Evolutionary conservation across 1,140 invertebrate species (phyloP).

Genomic region (Neotoxoptera formosana): DNA sequence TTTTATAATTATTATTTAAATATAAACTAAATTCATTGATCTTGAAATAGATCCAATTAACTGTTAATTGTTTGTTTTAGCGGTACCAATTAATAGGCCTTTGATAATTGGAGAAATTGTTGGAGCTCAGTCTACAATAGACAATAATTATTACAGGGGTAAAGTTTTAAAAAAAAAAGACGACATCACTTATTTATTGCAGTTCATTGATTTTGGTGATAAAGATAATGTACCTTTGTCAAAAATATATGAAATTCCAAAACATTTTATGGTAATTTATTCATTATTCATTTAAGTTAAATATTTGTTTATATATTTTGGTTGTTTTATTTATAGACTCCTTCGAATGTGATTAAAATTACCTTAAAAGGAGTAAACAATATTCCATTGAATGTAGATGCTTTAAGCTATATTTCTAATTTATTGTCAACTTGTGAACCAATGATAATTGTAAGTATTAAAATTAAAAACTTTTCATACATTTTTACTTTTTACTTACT

Average conservation of each 20-base stretch:
- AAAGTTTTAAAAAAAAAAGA: conserved; percentile 45
- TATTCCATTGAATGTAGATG: not conserved
- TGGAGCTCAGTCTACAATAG: conserved; percentile 10
- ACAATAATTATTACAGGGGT: conserved; percentile 25
- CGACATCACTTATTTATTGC: conserved; percentile 22
- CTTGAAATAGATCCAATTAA: not conserved
- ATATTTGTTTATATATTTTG: not conserved
- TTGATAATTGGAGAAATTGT: conserved; percentile 35
- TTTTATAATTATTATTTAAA: not conserved
- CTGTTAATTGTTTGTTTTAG: conserved; percentile 1
- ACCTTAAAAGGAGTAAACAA: not conserved
- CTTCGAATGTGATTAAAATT: conserved; percentile 32
- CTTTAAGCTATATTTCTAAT: conserved; percentile 18
- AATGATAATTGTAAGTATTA: conserved; percentile 33
- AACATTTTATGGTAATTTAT: conserved; percentile 27
- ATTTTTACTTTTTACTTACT: too few species aligned
- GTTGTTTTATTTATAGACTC: not conserved
- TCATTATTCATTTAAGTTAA: not conserved
- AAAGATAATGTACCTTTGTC: conserved; percentile 34
- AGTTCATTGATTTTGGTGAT: conserved; percentile 48
- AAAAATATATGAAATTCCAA: conserved; percentile 41
- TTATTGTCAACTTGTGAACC: conserved; percentile 14
- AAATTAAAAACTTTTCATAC: not conserved
- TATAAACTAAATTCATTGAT: not conserved
- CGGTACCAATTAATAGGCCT: conserved; percentile 1